Evolutionary conservation across 2,113 vertebrate genomes (phyloP).

Genomic region (Otocyon megalotis): DNA sequence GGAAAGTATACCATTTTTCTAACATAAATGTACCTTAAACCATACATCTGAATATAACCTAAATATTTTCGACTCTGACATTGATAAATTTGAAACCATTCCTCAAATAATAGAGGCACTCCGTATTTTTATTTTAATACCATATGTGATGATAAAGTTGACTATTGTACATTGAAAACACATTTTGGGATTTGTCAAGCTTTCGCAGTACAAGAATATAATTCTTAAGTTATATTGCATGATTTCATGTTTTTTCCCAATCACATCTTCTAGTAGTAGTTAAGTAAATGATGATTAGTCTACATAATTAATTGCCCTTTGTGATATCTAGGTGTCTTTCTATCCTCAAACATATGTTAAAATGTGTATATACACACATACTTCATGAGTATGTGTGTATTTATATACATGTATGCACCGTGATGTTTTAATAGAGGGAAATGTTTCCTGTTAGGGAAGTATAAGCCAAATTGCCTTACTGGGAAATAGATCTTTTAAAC

Average conservation of each 20-base stretch:
- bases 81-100: background rate
- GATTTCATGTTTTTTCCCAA: background rate
- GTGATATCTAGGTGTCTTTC: background rate
- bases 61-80: background rate
- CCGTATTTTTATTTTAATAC: background rate
- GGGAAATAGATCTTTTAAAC: background rate
- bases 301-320: background rate
- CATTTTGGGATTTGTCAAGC: background rate
- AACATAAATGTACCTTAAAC: background rate
- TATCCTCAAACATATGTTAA: background rate
- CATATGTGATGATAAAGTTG: background rate
- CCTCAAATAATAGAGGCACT: background rate
- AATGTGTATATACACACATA: background rate
- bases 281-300: background rate
- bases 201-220: background rate
- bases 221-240: background rate
- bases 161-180: background rate
- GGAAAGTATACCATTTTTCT: background rate
- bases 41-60: background rate
- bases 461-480: conserved; percentile 2
- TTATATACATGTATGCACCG: too few species aligned
- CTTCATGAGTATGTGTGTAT: background rate
- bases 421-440: background rate
- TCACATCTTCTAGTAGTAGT: background rate
- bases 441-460: background rate